A percentile compares a stretch with the other conserved stretches of the same genome.
These are phyloP conservation scores for Cricetomys ansorgei DNA, from an alignment of 2,113 vertebrate genomes.

Conservation along the genomic window DNA sequence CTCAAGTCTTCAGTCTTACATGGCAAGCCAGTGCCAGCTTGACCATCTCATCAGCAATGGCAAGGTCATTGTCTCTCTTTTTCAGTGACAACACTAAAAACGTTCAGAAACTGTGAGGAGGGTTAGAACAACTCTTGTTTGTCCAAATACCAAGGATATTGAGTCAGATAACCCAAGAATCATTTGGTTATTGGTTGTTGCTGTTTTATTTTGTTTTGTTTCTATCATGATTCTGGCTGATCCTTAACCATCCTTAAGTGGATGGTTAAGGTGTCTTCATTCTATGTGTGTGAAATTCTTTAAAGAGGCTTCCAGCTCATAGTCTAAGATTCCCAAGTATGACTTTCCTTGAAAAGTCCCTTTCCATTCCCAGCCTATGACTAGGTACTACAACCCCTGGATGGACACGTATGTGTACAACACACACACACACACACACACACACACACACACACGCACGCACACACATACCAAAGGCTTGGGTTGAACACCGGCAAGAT, in stretches of 20 bases:
- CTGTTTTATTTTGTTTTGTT: neutral
- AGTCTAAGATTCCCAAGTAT: neutral
- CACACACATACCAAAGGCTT: neutral
- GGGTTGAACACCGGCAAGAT: slow-evolving; percentile 12
- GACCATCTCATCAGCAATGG: neutral
- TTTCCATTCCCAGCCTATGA: neutral
- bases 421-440: neutral
- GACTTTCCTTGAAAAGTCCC: slow-evolving; percentile 43
- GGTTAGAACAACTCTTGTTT: slow-evolving; percentile 37
- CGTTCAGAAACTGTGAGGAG: slow-evolving; percentile 32
- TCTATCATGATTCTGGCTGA: neutral
- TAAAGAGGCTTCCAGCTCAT: neutral
- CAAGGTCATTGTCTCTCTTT: slow-evolving; percentile 8
- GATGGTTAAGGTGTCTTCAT: neutral
- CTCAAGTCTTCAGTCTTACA: neutral
- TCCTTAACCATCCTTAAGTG: neutral
- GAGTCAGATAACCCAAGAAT: slow-evolving; percentile 49
- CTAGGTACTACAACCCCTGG: neutral
- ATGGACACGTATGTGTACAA: neutral
- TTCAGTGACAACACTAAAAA: slow-evolving; percentile 41
- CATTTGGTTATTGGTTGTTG: neutral
- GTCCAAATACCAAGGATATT: slow-evolving; percentile 29
- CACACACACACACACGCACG: neutral
- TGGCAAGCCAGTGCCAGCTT: neutral
- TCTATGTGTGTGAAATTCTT: slow-evolving; percentile 29